Base-by-base conservation (phyloP, 1,140 invertebrate genomes). In the Lucilia cuprina region DNA sequence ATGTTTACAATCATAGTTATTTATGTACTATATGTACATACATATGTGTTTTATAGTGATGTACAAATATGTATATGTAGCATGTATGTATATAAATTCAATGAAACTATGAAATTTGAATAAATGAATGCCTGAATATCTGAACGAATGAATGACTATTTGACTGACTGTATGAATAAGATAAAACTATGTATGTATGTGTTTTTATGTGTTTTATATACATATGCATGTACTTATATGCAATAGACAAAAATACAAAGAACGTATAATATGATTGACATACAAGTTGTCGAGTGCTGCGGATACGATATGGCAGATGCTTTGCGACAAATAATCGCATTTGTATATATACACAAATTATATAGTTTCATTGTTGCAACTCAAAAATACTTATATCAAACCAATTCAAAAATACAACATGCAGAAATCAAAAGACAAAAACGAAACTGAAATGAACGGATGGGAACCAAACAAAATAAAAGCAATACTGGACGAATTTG, bases 281-380 rank as follows among this genome's bases (percentile, higher is more conserved):
- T 78, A 78, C 75, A 78, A 78, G 75, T 78, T 78, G 75, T 78
- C 75, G 75, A 78, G 75, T 78, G 35, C 75, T 41, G 35, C 75
- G 75, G 75, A 78, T 78, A 25, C 75, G 75, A 78, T 41, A 78
- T 78, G 35, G 75, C 75, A 78, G 75, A 78, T 78, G 75, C 35
- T 47, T 41, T 78, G 75, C 75, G 75, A 78, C 75, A 78, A 78
- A 78, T 78, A 78, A 78, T 78, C 75, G 75, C 75, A 78, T 78
- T 78, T 47, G 9, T 60, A n/a, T 60, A n/a, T 14, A n/a, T 60
- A 41, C 12, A 34, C 41, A 78, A 78, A 78, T 78, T 41, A 41
- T 41, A 41, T 41, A 41, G 75, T 78, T 47, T 78, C 75, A 78
- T 41, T 78, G 50, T 78, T 70, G 60, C 60, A 70, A 70, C 55